These are phyloP conservation scores for Tadarida brasiliensis DNA, from an alignment of 2,797 vertebrate species.

Conservation along the genomic window DNA sequence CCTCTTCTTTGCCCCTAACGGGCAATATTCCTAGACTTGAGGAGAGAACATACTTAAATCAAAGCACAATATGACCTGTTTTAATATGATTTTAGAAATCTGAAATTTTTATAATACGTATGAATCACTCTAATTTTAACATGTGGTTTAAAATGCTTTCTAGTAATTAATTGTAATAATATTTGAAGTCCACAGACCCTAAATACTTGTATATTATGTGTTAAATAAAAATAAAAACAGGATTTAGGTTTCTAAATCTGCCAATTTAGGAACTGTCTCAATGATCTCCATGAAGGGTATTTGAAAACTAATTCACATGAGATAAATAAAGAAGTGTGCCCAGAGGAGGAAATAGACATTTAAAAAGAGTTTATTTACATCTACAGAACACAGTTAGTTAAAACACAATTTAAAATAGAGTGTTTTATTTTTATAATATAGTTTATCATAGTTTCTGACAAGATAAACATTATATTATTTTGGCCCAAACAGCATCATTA, in stretches of 20 bases:
- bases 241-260: not conserved
- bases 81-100: slow-evolving; percentile 63
- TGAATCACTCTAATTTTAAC: slow-evolving; percentile 56
- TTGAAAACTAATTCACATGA: not conserved
- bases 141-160: not conserved
- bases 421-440: not conserved
- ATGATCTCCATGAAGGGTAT: not conserved
- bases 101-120: slow-evolving; percentile 55
- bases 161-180: slow-evolving; percentile 36
- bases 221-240: not conserved
- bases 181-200: not conserved
- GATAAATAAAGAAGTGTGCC: not conserved
- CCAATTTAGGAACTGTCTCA: not conserved
- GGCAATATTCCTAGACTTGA: not conserved
- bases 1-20: not conserved
- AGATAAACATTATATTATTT: not conserved
- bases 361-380: not conserved
- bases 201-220: not conserved
- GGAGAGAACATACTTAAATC: slow-evolving; percentile 46
- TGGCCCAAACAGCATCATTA: not conserved
- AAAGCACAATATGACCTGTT: not conserved
- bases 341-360: not conserved
- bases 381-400: not conserved
- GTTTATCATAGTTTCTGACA: not conserved
- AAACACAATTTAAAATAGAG: not conserved